phyloP scores from a whole-genome alignment of 2,113 vertebrate genomes.

The Bufo bufo region DNA sequence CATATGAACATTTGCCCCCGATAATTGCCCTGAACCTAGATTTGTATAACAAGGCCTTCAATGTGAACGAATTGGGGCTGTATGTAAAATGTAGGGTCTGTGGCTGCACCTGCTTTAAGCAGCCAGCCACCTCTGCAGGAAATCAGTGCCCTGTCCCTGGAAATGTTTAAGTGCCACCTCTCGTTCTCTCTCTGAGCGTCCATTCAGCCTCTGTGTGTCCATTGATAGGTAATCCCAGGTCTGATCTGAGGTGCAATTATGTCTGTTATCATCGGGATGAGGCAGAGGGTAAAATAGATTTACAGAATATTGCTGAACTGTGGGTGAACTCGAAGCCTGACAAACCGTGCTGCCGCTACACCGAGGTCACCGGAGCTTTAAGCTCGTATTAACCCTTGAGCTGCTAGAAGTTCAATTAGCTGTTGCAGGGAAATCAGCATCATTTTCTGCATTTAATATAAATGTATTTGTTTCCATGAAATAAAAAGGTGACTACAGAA shows the following conservation, averaged over 20 bases:
- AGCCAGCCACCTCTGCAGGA: neutral
- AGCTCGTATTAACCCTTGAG: conserved; percentile 13
- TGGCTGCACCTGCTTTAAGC: neutral
- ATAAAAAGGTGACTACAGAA: neutral
- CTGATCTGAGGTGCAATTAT: conserved; percentile 53
- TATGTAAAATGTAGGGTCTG: neutral
- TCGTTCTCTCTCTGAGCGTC: neutral
- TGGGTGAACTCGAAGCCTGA: conserved; percentile 39
- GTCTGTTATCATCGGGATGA: conserved; percentile 58
- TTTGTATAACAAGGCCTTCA: neutral
- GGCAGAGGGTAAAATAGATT: conserved; percentile 55
- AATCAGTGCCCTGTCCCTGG: neutral
- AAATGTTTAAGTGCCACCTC: neutral
- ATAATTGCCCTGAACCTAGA: no score
- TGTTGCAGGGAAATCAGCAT: neutral
- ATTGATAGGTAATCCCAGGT: conserved; percentile 47
- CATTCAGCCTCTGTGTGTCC: conserved; percentile 19
- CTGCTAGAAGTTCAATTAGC: neutral
- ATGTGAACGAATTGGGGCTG: neutral
- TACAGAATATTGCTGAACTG: conserved; percentile 58
- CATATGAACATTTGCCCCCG: no score
- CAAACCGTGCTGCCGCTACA: conserved; percentile 5
- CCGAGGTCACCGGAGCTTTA: neutral
- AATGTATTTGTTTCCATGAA: neutral
- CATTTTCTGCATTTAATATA: neutral